Base-by-base conservation (phyloP, 2,888 invertebrate species). In the Spodoptera littoralis region DNA sequence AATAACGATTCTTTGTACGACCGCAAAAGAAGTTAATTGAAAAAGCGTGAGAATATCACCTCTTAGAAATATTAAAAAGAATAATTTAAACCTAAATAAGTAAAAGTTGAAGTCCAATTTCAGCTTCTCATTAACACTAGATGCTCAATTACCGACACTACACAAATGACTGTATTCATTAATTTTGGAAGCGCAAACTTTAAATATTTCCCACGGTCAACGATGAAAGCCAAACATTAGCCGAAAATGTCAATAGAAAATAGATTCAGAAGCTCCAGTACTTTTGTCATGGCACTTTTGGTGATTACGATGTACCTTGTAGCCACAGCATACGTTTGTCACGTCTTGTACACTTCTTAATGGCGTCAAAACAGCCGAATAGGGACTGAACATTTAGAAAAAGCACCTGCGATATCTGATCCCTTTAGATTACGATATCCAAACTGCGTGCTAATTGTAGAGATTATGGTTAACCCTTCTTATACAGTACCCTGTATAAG, bases 141-240 rank as follows among this genome's bases (percentile, higher is more conserved):
- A 74, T 70, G 73, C 60, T 79, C 79, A 75, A 82, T 80, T 84
- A 81, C 70, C 77, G 73, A 74, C 76, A 73, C 74, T 64, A 76
- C 69, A 77, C 78, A 82, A 84, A 83, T 79, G 81, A 82, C 80
- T 70, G 62, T 60, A 76, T 80, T 82, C 83, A 82, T 83, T 84
- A 79, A 82, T 84, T 82, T 36, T 79, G 46, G 57, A 74, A 79
- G 74, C 78, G 80, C 83, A 77, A 82, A 80, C 72, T 80, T 36
- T 74, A 49, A 71, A 73, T 70, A 73, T 82, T 91, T 91, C 90
- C 85, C 89, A 91, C 90, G 91, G 80, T 70, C 68, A 67, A 51
- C 70, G 76, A 75, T 73, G 74, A 82, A 80, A 82, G 79, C 79
- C 61, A 80, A 80, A 82, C 89, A 90, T 90, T 90, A 90, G 90